Evolutionary conservation across 1,140 invertebrate genomes (phyloP).

Genomic region (Diorhabda sublineata): DNA sequence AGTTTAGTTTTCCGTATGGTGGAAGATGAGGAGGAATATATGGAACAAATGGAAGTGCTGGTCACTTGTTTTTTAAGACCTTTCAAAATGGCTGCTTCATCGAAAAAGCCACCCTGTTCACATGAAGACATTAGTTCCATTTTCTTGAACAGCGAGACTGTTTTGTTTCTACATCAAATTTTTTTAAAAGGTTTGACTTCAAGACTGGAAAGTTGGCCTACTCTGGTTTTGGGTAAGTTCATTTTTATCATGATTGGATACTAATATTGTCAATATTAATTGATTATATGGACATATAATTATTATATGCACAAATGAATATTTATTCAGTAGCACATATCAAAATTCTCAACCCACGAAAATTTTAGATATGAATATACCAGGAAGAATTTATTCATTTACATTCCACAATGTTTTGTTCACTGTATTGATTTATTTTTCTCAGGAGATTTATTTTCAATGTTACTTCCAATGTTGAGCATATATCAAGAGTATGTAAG

Average conservation of each 20-base stretch:
- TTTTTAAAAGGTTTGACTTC: conserved; percentile 91
- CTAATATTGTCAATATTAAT: no score
- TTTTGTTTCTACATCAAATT: conserved; percentile 92
- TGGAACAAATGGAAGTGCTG: conserved; percentile 85
- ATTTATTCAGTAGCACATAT: no score
- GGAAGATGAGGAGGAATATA: conserved; percentile 87
- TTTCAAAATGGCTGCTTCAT: conserved; percentile 91
- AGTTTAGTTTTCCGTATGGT: conserved; percentile 92
- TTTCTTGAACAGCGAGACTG: conserved; percentile 90
- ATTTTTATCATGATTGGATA: not conserved
- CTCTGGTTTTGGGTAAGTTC: conserved; percentile 70
- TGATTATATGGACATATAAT: no score
- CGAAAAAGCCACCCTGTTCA: conserved; percentile 87
- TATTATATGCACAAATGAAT: no score
- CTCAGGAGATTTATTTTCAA: conserved; percentile 88
- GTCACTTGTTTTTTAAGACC: conserved; percentile 90
- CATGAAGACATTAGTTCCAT: conserved; percentile 96
- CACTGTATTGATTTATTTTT: conserved; percentile 26
- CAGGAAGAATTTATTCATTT: no score
- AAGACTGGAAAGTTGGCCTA: conserved; percentile 90
- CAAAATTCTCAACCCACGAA: no score
- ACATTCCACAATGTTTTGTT: no score
- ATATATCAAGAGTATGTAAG: conserved; percentile 94
- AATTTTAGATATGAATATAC: no score
- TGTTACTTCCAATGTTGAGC: conserved; percentile 88